A percentile compares a stretch with the other conserved stretches of the same genome.
phyloP scores from a whole-genome alignment of 2,113 vertebrate species.

The Aspidoscelis tigris region DNA sequence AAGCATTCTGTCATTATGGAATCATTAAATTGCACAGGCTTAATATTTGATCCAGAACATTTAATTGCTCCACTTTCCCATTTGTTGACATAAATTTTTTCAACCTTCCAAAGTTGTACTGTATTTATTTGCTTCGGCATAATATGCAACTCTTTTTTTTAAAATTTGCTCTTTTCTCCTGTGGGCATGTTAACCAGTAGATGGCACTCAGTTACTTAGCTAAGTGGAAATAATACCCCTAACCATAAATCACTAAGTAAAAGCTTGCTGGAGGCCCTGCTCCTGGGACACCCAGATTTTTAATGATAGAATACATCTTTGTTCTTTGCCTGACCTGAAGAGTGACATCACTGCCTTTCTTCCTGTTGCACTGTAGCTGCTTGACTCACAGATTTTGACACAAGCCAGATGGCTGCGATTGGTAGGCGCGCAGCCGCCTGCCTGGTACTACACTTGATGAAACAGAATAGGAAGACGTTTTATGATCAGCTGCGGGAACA shows the following conservation, averaged over 20 bases:
- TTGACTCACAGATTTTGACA: conserved; percentile 72
- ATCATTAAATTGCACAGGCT: neutral
- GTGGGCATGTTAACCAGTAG: conserved; percentile 69
- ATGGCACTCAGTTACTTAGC: conserved; percentile 73
- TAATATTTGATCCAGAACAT: neutral
- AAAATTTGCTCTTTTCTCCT: neutral
- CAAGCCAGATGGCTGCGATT: conserved; percentile 80
- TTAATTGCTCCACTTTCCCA: neutral
- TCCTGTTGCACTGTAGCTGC: conserved; percentile 65
- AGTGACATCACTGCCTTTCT: conserved; percentile 75
- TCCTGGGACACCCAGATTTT: conserved; percentile 58
- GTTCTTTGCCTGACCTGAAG: conserved; percentile 71
- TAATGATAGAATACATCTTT: conserved; percentile 73
- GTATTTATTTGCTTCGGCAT: neutral
- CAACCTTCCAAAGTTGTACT: neutral
- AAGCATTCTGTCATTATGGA: neutral
- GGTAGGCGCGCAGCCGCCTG: conserved; percentile 74
- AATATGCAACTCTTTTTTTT: neutral
- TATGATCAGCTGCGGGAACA: conserved; percentile 68
- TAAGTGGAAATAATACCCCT: conserved; percentile 7
- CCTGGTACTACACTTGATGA: conserved; percentile 73
- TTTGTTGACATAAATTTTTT: neutral
- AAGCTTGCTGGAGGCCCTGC: conserved; percentile 44
- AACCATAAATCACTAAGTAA: conserved; percentile 52
- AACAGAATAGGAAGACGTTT: conserved; percentile 77